phyloP scores from a whole-genome alignment of 2,113 vertebrate genomes.

The Chamaea fasciata region DNA sequence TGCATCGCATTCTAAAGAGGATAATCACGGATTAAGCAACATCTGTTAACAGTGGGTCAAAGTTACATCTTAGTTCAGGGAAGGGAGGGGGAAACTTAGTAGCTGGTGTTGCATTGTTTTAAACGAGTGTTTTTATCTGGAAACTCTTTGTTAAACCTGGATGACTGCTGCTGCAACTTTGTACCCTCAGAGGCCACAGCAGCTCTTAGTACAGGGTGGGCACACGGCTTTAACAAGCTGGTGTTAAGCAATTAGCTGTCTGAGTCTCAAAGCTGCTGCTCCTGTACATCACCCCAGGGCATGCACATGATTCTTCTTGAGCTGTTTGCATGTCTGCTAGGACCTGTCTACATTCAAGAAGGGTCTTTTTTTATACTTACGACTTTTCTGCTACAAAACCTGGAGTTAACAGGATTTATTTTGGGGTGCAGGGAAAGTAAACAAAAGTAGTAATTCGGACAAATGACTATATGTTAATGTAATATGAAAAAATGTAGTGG shows the following conservation, averaged over 20 bases:
- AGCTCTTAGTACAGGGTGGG: background rate
- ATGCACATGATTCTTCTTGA: background rate
- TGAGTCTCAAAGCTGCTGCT: background rate
- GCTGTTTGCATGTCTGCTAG: background rate
- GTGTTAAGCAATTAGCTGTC: background rate
- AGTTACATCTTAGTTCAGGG: background rate
- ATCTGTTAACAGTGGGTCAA: background rate
- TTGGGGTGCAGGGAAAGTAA: background rate
- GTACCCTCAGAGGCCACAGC: background rate
- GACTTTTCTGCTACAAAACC: background rate
- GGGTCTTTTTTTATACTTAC: background rate
- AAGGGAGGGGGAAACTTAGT: background rate
- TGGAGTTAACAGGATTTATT: background rate
- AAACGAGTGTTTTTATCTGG: background rate
- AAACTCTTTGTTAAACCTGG: background rate
- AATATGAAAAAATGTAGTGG: background rate
- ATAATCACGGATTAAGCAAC: background rate
- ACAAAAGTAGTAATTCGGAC: background rate
- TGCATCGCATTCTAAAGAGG: background rate
- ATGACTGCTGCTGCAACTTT: background rate
- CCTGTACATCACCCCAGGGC: background rate
- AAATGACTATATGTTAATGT: background rate
- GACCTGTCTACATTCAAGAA: background rate
- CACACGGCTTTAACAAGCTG: background rate
- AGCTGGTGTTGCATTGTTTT: background rate